phyloP scores from a whole-genome alignment of 2,113 vertebrate species.

The Bubalus kerabau region DNA sequence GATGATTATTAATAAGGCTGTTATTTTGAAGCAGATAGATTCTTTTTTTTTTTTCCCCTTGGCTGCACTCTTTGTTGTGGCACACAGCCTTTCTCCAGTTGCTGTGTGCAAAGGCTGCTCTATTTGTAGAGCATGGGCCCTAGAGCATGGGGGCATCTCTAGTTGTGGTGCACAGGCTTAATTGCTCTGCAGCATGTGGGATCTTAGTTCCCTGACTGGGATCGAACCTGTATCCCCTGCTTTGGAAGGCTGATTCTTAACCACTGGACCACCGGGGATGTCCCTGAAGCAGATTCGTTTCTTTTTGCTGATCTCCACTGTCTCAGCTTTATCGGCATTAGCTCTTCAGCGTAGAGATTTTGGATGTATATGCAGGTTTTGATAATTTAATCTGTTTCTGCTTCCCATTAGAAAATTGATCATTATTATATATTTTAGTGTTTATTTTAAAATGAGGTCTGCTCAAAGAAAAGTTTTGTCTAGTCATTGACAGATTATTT shows the following conservation, averaged over 20 bases:
- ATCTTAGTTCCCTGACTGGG: background rate
- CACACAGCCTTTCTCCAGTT: background rate
- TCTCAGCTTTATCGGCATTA: background rate
- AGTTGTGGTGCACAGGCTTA: background rate
- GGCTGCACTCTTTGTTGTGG: background rate
- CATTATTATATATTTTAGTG: background rate
- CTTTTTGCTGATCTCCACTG: background rate
- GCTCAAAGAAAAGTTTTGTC: background rate
- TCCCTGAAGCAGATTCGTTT: background rate
- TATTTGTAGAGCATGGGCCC: background rate
- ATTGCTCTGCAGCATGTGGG: background rate
- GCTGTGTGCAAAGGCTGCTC: background rate
- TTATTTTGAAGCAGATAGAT: background rate
- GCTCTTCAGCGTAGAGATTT: background rate
- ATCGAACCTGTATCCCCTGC: background rate
- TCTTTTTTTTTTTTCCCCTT: background rate
- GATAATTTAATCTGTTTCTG: background rate
- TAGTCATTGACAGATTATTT: background rate
- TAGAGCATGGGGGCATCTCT: background rate
- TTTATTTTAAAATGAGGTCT: background rate
- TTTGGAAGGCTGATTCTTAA: background rate
- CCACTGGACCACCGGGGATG: background rate
- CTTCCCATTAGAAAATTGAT: background rate
- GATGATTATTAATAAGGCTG: background rate
- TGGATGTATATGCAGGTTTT: background rate